Evolutionary conservation across 2,797 vertebrate genomes (phyloP), one percentile per base, ranked within the genome.

Genomic region (Dromococcyx pavoninus): DNA sequence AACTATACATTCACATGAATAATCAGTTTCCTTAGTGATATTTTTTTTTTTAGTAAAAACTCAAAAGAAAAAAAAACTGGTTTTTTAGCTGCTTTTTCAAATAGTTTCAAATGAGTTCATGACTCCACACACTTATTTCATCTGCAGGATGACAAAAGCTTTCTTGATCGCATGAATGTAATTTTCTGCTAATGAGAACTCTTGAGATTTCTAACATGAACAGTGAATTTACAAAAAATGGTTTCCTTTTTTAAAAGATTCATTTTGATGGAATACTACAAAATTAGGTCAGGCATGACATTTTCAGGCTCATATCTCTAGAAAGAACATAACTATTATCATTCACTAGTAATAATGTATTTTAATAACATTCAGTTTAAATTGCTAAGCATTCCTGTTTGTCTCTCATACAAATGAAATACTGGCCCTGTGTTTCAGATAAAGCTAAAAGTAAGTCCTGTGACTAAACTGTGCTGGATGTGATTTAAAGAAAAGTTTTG

Each of bases 181-280:
- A 89, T 95, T 97, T 95, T 91, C 96, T 91, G 74, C 85, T 94
- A 96, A 92, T 97, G 93, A 96, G 86, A 96, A 77, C 94, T 95
- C 93, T 81, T 90, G 88, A 95, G 89, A 93, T 87, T 96, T 96
- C 81, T 84, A 93, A 83, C 67, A 86, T 35, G 35, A 86, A 15
- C 77, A 95, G 33, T 4, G 30, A 94, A 86, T 93, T 92, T 95
- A 89, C 61, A 96, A 91, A 91, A 96, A 97, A 80, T 7, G 48
- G 13, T 88, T 91, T 77, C 46, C 62, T 83, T 94, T 81, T 84
- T 91, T 61, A 95, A 48, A 48, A 79, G 83, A 86, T 82, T 88
- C 53, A 35, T 93, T 94, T 90, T n/a, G 19, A 91, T 88, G 75
- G 86, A 95, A 75, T 93, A 72, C 46, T 80, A 44, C 43, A 92